Base-by-base conservation (phyloP, 2,888 invertebrate genomes). In the Caradrina kadenii region DNA sequence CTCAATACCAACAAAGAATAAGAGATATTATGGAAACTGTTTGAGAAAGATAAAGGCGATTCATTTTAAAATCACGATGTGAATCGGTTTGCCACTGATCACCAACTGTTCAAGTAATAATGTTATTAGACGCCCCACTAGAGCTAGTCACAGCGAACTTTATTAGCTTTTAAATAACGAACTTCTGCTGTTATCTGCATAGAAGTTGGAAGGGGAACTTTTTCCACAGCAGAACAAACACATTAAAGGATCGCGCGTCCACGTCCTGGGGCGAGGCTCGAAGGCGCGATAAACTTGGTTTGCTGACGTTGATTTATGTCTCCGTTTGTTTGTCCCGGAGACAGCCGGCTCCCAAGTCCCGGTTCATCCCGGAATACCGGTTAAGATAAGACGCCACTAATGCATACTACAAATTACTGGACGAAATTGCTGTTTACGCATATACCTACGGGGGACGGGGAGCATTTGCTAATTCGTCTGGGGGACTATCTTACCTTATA, bases 221-320 rank as follows among this genome's bases (percentile, higher is more conserved):
- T 90, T 90, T 88, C 86, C 86, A 83, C 81, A 79, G 80, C 80
- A 90, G 91, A 92, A 93, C 92, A 93, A 93, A 94, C 93, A 93
- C 93, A 93, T 94, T 93, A 92, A 91, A 92, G 91, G 90, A 87
- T 89, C 82, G 79, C 85, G 86, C 87, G 87, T 87, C 90, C 89
- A 86, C 86, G 89, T 90, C 89, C 89, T 77, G 74, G 73, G 80
- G 84, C 84, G 87, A 86, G 85, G 87, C 89, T 88, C 88, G 89
- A 90, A 90, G 90, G 88, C 89, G 93, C 92, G 95, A 95, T 95
- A 94, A 94, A 89, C 92, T 92, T 91, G 88, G 86, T 88, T 87
- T 88, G 88, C 88, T 93, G 95, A 95, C 95, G 87, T 94, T 95
- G 95, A 95, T 95, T 95, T 95, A 95, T 95, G 93, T 92, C 91